A percentile compares a stretch with the other conserved stretches of the same genome.
phyloP scores from a whole-genome alignment of 2,888 invertebrate genomes.

The Meliscaeva auricollis region DNA sequence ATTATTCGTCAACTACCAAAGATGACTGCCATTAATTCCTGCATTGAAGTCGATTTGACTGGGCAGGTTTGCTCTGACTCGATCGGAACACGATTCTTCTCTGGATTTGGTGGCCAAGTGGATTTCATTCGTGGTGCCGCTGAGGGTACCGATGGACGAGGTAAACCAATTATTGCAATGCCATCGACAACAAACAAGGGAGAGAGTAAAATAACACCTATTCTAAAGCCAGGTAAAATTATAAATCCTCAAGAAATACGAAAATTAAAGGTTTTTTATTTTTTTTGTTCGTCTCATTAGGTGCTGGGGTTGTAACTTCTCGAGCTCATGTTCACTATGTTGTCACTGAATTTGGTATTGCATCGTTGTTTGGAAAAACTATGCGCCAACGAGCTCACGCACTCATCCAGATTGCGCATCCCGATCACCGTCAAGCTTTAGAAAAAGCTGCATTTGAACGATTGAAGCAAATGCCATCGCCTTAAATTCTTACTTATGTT shows the following conservation, averaged over 20 bases:
- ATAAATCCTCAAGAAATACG: conserved; percentile 45
- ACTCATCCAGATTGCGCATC: conserved; percentile 95
- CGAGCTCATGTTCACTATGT: conserved; percentile 97
- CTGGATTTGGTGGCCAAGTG: conserved; percentile 96
- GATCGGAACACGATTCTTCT: conserved; percentile 89
- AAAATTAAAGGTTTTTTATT: background rate
- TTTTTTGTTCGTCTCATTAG: conserved; percentile 83
- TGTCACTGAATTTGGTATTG: conserved; percentile 96
- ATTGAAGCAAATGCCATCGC: conserved; percentile 89
- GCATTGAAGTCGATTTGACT: conserved; percentile 96
- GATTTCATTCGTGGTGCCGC: conserved; percentile 97
- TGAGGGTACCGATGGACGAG: conserved; percentile 92
- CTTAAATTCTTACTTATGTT: conserved; percentile 55
- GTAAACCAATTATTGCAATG: conserved; percentile 96
- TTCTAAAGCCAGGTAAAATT: conserved; percentile 89
- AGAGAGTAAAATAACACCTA: conserved; percentile 93
- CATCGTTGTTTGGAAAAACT: conserved; percentile 94
- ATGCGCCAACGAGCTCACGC: conserved; percentile 95
- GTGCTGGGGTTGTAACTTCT: conserved; percentile 97
- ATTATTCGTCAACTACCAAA: conserved; percentile 93
- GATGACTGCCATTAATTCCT: conserved; percentile 98
- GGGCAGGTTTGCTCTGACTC: conserved; percentile 97
- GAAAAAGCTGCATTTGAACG: conserved; percentile 96
- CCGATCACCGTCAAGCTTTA: conserved; percentile 91
- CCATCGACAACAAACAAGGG: conserved; percentile 92